Percentiles rank a stretch among this genome's conserved stretches.
These are phyloP conservation scores for Sebastes schlegelii DNA, from an alignment of 2,113 vertebrate genomes.

Conservation along the genomic window DNA sequence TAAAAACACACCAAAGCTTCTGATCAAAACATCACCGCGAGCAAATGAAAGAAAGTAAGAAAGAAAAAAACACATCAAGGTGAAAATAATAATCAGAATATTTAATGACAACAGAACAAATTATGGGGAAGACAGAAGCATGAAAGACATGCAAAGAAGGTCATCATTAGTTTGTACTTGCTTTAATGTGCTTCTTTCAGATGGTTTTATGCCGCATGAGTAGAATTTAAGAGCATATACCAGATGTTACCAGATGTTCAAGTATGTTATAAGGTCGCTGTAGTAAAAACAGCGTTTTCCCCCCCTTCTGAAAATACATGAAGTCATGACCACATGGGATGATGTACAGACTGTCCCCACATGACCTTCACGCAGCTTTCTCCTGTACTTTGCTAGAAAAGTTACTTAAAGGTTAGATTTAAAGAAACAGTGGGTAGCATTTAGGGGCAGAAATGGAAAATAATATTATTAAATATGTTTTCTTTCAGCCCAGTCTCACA, in stretches of 20 bases:
- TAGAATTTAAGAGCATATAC: neutral
- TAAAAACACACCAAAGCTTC: neutral
- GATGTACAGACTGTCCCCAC: neutral
- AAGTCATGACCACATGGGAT: neutral
- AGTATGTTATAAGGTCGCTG: neutral
- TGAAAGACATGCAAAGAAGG: neutral
- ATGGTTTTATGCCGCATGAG: neutral
- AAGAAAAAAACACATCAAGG: neutral
- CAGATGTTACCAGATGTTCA: conserved; percentile 33
- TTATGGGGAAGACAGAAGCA: neutral
- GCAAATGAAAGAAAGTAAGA: neutral
- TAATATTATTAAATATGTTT: too few species aligned
- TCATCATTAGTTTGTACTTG: neutral
- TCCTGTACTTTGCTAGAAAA: too few species aligned
- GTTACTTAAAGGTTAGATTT: neutral
- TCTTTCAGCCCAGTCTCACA: too few species aligned
- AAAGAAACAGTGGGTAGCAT: too few species aligned
- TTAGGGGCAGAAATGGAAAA: too few species aligned
- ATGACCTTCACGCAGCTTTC: neutral
- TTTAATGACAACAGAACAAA: neutral
- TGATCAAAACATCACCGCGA: neutral
- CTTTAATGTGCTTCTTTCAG: conserved; percentile 6
- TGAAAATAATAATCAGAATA: neutral
- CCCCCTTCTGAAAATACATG: neutral
- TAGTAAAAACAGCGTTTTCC: neutral